phyloP scores from a whole-genome alignment of 2,797 vertebrate species.

The Helicolenus hilgendorfi region DNA sequence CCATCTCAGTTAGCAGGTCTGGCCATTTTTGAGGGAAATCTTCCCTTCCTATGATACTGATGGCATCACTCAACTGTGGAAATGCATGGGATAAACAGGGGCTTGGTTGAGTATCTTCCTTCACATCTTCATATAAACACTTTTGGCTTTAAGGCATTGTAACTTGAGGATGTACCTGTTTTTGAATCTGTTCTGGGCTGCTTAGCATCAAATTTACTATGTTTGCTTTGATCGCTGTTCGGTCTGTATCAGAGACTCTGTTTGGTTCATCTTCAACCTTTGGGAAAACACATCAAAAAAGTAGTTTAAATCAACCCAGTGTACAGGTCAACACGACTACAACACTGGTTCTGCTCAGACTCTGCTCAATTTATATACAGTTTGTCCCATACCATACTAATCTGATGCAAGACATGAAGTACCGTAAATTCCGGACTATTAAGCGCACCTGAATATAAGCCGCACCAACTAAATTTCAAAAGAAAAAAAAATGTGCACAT shows the following conservation, averaged over 20 bases:
- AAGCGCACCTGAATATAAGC: too few species aligned
- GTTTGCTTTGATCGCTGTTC: constrained; percentile 97
- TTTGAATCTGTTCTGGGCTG: constrained; percentile 99
- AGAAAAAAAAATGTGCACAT: too few species aligned
- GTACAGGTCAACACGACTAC: background rate
- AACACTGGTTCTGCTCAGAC: background rate
- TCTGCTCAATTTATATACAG: too few species aligned
- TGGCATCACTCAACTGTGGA: constrained; percentile 96
- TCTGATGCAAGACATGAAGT: background rate
- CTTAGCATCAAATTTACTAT: constrained; percentile 98
- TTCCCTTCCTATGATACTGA: constrained; percentile 98
- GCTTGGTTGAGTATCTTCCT: background rate
- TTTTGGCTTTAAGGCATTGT: background rate
- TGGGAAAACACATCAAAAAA: constrained; percentile 16
- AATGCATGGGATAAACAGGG: background rate
- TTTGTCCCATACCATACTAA: background rate
- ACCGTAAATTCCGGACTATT: too few species aligned
- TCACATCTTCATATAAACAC: background rate
- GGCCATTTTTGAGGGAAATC: constrained; percentile 99
- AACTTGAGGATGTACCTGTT: constrained; percentile 91
- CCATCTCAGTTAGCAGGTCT: constrained; percentile 97
- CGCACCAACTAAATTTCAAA: too few species aligned
- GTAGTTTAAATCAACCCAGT: background rate
- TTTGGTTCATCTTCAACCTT: constrained; percentile 97
- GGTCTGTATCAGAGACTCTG: constrained; percentile 96